Percentiles rank a stretch among this genome's conserved stretches.
These are phyloP conservation scores for Drosophila formosana DNA, from an alignment of 2,888 invertebrate genomes.

Conservation along the genomic window DNA sequence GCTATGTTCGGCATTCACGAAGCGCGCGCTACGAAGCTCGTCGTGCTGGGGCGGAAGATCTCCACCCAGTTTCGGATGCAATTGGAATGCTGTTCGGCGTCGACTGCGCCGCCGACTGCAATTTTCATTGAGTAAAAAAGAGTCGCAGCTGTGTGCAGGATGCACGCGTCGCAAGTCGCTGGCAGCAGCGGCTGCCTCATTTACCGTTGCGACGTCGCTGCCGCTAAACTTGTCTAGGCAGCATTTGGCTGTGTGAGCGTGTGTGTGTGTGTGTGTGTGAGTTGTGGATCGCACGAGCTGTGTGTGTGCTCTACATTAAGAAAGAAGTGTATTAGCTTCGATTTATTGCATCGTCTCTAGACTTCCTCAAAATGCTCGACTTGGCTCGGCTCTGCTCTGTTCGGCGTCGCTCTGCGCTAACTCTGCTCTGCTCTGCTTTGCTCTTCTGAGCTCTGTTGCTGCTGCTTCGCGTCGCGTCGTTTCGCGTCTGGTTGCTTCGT, in stretches of 20 bases:
- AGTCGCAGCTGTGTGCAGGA: conserved; percentile 67
- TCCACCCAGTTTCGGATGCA: conserved; percentile 84
- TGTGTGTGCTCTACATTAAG: conserved; percentile 73
- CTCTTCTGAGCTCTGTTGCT: conserved; percentile 7
- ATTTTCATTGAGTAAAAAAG: conserved; percentile 81
- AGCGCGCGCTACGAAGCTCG: conserved; percentile 49
- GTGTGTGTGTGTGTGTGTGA: conserved; percentile 22
- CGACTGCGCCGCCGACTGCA: conserved; percentile 44
- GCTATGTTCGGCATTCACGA: conserved; percentile 26
- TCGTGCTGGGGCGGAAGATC: conserved; percentile 80
- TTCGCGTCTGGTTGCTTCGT: conserved; percentile 12
- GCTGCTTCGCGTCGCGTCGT: conserved; percentile 13
- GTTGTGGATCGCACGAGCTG: conserved; percentile 47
- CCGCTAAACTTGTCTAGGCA: conserved; percentile 72
- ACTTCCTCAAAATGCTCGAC: conserved; percentile 57
- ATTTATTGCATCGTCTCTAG: conserved; percentile 78
- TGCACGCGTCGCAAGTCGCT: conserved; percentile 46
- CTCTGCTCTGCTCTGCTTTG: conserved; percentile 16
- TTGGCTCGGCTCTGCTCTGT: conserved; percentile 29
- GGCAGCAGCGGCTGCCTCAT: conserved; percentile 55
- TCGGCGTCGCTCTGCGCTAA: conserved; percentile 15
- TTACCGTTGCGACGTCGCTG: conserved; percentile 66
- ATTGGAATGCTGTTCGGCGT: conserved; percentile 75
- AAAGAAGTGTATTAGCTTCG: conserved; percentile 81
- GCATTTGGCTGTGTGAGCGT: conserved; percentile 20